Evolutionary conservation across 2,888 invertebrate genomes (phyloP), one percentile per base, ranked within the genome.

Genomic region (Catocala nupta): DNA sequence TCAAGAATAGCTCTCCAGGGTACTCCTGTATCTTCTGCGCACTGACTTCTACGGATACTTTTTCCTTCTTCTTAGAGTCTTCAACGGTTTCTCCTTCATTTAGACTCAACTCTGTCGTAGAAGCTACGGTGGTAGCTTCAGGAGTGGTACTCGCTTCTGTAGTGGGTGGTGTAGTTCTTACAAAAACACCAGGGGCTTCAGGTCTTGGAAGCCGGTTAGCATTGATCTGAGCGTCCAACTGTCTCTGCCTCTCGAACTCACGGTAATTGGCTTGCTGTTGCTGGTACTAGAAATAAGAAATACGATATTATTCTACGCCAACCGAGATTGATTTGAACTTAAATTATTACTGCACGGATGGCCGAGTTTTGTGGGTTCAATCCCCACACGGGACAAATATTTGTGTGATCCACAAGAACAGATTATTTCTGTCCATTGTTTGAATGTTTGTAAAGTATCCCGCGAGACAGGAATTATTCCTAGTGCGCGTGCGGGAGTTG

Each of bases 11-110:
- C 69, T 93, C 92, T 16, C 92, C 87, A 12, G 93, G 91, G 36
- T 87, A 92, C 69, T 93, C 92, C 67, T 92, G 90, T 1, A 93
- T 70, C 5, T 90, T 92, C 68, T 93, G 92, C 53, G 86, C 92
- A 0, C 92, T 77, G 0, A 93, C 86, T 86, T 94, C 93, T 11
- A 93, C 90, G 0, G 90, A 82, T 0, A 87, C 87, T 57, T 88
- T 88, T 57, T 81, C 67, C 54, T 82, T 85, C 59, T 83, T 74
- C 11, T 82, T 81, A 4, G 80, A 64, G 34, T 80, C 77, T 11
- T 86, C 86, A 1, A 85, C 68, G 6, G 83, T 78, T 74, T 93
- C 92, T 10, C 84, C 88, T 74, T 91, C 84, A 44, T 92, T 90
- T 1, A 90, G 59, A 13, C 81, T 73, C 0, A 83, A 44, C 75